phyloP scores from a whole-genome alignment of 2,888 invertebrate genomes.

The Drosophila prolongata region DNA sequence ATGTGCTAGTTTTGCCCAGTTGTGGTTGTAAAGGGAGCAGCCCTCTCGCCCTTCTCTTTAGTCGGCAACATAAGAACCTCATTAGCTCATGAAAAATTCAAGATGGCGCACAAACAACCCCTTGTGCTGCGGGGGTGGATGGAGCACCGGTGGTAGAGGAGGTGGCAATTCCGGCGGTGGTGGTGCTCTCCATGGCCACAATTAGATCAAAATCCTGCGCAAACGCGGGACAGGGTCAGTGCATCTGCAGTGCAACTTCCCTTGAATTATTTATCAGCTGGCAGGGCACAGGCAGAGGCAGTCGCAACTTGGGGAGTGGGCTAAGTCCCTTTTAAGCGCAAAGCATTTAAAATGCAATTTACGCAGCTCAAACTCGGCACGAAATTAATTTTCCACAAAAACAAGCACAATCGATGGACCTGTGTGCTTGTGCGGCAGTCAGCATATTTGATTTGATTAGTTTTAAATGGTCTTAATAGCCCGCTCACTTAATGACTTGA shows the following conservation, averaged over 20 bases:
- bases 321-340: constrained; percentile 71
- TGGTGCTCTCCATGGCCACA: constrained; percentile 50
- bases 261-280: constrained; percentile 65
- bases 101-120: constrained; percentile 71
- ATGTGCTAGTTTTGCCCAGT: constrained; percentile 44
- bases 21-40: constrained; percentile 53
- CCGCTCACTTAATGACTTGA: constrained; percentile 67
- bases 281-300: constrained; percentile 7
- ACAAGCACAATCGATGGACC: constrained; percentile 44
- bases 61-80: constrained; percentile 68
- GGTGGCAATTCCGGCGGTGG: constrained; percentile 19
- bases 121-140: constrained; percentile 21
- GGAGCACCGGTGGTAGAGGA: constrained; percentile 10
- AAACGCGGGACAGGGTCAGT: constrained; percentile 54
- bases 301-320: constrained; percentile 6
- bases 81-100: constrained; percentile 81
- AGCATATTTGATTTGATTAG: constrained; percentile 78
- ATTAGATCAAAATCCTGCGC: constrained; percentile 78
- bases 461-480: constrained; percentile 70
- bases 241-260: constrained; percentile 50
- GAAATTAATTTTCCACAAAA: constrained; percentile 77
- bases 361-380: constrained; percentile 42
- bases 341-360: constrained; percentile 76
- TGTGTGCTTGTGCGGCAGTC: constrained; percentile 42
- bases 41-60: constrained; percentile 21